phyloP scores from a whole-genome alignment of 2,113 vertebrate genomes.

The Trinectes maculatus region DNA sequence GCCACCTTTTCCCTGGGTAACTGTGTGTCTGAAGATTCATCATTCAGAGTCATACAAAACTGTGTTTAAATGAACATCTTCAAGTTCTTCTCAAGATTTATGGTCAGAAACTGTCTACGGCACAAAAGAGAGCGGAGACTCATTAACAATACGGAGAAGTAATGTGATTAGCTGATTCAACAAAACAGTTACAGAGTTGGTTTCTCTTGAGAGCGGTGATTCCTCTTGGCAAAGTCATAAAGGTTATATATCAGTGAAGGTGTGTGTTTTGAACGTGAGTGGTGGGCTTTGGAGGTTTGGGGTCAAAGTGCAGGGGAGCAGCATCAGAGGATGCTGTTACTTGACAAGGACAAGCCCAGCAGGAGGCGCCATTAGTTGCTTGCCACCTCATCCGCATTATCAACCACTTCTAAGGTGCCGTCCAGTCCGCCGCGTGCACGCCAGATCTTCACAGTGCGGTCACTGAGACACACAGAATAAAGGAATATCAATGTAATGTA shows the following conservation, averaged over 20 bases:
- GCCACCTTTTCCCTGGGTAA: neutral
- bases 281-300: conserved; percentile 16
- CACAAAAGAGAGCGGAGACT: conserved; percentile 7
- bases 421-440: conserved; percentile 87
- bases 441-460: conserved; percentile 97
- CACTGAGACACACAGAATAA: conserved; percentile 78
- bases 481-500: neutral
- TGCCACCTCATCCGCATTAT: conserved; percentile 86
- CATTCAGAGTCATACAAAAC: neutral
- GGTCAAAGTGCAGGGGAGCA: conserved; percentile 68
- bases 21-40: neutral
- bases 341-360: neutral
- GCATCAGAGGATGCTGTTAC: conserved; percentile 12
- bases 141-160: conserved; percentile 2
- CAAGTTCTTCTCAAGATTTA: neutral
- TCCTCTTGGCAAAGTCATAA: conserved; percentile 13
- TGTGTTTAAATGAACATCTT: neutral
- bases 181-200: neutral
- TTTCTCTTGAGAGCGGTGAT: neutral
- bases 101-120: neutral
- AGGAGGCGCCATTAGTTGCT: conserved; percentile 77
- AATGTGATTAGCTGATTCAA: neutral
- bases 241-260: conserved; percentile 16
- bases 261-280: neutral
- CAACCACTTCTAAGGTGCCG: conserved; percentile 81